Evolutionary conservation across 30 jellyfish, hydroid and myxozoan species (phyloP), one percentile per base, ranked within the genome.

Genomic region (Morbakka virulenta): DNA sequence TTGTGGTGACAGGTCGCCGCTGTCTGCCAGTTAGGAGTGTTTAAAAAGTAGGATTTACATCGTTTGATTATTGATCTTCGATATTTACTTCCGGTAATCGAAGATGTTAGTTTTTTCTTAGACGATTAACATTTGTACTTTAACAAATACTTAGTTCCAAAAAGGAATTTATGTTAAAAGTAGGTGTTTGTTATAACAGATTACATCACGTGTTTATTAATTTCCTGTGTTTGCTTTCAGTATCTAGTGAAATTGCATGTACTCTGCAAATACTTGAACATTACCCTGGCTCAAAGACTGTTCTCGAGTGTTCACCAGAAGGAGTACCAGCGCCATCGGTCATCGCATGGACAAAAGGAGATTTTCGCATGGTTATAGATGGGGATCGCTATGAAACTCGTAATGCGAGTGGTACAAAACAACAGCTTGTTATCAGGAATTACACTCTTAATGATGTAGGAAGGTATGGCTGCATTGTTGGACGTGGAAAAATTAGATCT

Each of bases 201-300:
- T n/a, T n/a, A n/a, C n/a, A n/a, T n/a, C n/a, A n/a, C n/a, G n/a
- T n/a, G n/a, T 2, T 51, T 52, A 35, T 17, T 24, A 33, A 33
- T 35, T 23, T 21, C 4, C 30, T 22, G 4, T 70, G 2, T 32
- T 23, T 74, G 49, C 61, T 4, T 74, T 53, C 70, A 86, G 96
- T 86, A 29, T 82, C 76, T 65, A 80, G 57, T 52, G 63, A 80
- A 28, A 77, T 76, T 9, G 64, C 89, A 21, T 86, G 96, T 50
- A 64, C 83, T 21, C 82, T 86, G 24, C 72, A 50, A 25, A 47
- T 76, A 27, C 78, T 86, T 47, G 87, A 77, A 26, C 50, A 64
- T 30, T 35, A 64, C 69, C 91, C 91, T 76, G 96, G 96, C 47
- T 81, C 91, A 1, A 35, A 85, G 78, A 76, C 91, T 17, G 85